A percentile compares a stretch with the other conserved stretches of the same genome.
phyloP scores from a whole-genome alignment of 2,797 vertebrate genomes.

The Spinus pinus region DNA sequence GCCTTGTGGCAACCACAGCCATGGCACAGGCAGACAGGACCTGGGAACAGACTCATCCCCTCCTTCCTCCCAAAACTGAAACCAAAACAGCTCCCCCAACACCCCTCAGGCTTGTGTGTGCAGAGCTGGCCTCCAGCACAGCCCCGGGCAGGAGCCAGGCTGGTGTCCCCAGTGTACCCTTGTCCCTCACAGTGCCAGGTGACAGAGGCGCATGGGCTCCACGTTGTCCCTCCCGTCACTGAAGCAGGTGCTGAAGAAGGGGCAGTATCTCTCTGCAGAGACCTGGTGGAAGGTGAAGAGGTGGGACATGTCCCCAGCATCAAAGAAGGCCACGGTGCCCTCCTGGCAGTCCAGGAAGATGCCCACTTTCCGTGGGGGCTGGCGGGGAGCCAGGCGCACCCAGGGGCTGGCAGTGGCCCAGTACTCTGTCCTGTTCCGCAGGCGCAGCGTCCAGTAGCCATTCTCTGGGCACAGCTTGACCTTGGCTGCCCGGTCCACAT shows the following conservation, averaged over 20 bases:
- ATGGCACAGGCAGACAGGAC: fast-evolving
- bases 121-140: not conserved
- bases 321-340: slow-evolving; percentile 80
- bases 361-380: slow-evolving; percentile 70
- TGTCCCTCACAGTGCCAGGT: slow-evolving; percentile 33
- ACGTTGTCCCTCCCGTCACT: slow-evolving; percentile 65
- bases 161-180: not conserved
- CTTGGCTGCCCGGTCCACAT: slow-evolving; percentile 72
- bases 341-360: slow-evolving; percentile 83
- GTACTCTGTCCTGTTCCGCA: slow-evolving; percentile 77
- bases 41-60: not conserved
- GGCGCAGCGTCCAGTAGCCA: slow-evolving; percentile 85
- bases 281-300: slow-evolving; percentile 79
- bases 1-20: not conserved
- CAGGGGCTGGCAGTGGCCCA: slow-evolving; percentile 82
- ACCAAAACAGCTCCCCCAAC: not conserved
- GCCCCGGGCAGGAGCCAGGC: not conserved
- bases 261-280: slow-evolving; percentile 74
- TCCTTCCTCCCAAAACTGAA: not conserved
- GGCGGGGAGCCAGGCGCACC: slow-evolving; percentile 70
- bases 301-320: slow-evolving; percentile 80
- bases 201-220: slow-evolving; percentile 81
- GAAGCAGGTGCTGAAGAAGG: slow-evolving; percentile 90
- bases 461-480: slow-evolving; percentile 83
- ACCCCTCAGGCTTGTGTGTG: not conserved